Base-by-base conservation (phyloP, 2,888 invertebrate species). In the Drosophila fulvimacula region DNA sequence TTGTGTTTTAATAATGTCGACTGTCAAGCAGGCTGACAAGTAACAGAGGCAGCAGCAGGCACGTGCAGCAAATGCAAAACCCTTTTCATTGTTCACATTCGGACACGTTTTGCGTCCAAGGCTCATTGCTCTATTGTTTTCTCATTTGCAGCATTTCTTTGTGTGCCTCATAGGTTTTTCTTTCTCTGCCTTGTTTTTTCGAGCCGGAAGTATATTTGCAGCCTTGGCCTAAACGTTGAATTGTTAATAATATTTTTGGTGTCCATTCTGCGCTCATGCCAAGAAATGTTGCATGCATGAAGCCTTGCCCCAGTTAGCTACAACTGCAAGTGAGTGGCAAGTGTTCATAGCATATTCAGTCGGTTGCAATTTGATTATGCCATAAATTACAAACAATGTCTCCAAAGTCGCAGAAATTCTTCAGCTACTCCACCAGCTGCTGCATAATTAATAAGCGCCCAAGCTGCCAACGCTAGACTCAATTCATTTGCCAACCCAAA, bases 191-290 rank as follows among this genome's bases (percentile, higher is more conserved):
- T 36, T 46, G 13, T 34, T 30, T 13, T 19, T 59, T 39, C 2
- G 36, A 56, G 39, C 69, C 86, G 88, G 88, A 86, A 79, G 71
- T 68, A 17, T 38, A 55, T 55, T 65, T 62, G 27, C 61, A 77
- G 67, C 87, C 89, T 88, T 82, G 82, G 82, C 87, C 89, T 77
- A 87, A 88, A 65, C 89, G 87, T 59, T 81, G 78, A 73, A 71
- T 82, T 80, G 70, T 76, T 83, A 83, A 83, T 73, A 64, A 71
- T 63, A 39, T 65, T 53, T 58, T 51, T 51, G n/a, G n/a, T 39
- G 30, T 27, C n/a, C 13, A 17, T 27, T 57, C 21, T 34, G n/a
- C 34, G 32, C 32, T 1, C 17, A 7, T 19, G 52, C 61, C 62
- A 59, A 46, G 56, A 73, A 78, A 69, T 65, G 76, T 62, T 68